A percentile compares a stretch with the other conserved stretches of the same genome.
These are phyloP conservation scores for Amyelois transitella DNA, from an alignment of 1,140 invertebrate genomes.

Conservation along the genomic window DNA sequence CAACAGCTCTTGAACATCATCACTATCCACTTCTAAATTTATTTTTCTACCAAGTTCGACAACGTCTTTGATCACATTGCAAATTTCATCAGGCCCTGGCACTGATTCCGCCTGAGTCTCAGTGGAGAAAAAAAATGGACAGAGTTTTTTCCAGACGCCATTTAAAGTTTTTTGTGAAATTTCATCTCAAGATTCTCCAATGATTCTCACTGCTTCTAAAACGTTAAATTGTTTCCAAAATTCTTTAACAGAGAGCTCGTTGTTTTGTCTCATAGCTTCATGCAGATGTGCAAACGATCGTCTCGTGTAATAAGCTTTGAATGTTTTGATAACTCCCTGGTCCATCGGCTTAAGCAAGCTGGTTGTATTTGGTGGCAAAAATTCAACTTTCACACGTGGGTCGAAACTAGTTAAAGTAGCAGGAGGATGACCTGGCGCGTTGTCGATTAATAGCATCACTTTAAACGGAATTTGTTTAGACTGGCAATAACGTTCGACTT, in stretches of 20 bases:
- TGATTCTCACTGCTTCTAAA: conserved; percentile 20
- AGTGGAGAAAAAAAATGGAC: conserved; percentile 1
- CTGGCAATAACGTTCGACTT: conserved; percentile 36
- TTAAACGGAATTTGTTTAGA: conserved; percentile 55
- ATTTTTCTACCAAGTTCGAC: background rate
- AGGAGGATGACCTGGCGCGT: conserved; percentile 52
- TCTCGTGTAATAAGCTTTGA: conserved; percentile 29
- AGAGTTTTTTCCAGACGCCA: too few species aligned
- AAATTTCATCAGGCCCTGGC: background rate
- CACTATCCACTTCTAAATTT: background rate
- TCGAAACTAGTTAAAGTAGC: conserved; percentile 27
- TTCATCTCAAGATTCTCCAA: conserved; percentile 18
- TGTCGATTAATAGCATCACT: conserved; percentile 66
- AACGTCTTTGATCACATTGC: background rate
- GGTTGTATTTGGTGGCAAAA: conserved; percentile 65
- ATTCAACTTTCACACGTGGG: conserved; percentile 54
- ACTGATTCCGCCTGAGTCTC: background rate
- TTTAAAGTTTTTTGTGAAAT: too few species aligned
- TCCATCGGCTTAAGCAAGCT: conserved; percentile 69
- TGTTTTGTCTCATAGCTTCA: conserved; percentile 15
- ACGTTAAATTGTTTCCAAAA: conserved; percentile 17
- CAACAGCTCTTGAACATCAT: background rate
- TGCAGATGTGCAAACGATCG: too few species aligned
- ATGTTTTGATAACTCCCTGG: too few species aligned
- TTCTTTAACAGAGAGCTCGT: conserved; percentile 11